Evolutionary conservation across 2,797 vertebrate species (phyloP).

Genomic region (Cynopterus sphinx): DNA sequence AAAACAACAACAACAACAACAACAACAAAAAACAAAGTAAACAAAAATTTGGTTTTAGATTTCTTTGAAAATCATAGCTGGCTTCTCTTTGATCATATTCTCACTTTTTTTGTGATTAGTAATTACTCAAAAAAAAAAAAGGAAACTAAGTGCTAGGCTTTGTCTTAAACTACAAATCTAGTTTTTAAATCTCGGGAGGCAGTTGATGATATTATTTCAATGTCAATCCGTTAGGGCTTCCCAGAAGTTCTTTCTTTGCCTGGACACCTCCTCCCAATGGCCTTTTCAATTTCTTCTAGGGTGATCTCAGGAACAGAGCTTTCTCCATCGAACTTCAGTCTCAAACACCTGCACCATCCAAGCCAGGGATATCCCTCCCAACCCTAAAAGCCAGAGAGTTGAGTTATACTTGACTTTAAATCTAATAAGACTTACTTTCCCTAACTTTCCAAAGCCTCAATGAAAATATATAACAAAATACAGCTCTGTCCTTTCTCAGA

Average conservation of each 20-base stretch:
- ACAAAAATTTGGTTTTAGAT: background rate
- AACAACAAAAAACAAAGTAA: background rate
- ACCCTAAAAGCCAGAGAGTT: rapidly evolving
- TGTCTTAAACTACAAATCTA: background rate
- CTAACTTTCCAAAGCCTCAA: background rate
- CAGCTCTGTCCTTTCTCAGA: background rate
- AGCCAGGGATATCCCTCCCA: background rate
- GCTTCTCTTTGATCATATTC: background rate
- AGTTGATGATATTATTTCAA: background rate
- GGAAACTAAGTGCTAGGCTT: background rate
- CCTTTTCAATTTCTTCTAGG: background rate
- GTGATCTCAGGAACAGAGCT: background rate
- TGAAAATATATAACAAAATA: background rate
- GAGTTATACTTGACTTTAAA: background rate
- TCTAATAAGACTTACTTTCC: background rate
- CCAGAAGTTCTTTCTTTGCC: background rate
- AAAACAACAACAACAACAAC: too few species aligned
- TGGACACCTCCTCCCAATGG: background rate
- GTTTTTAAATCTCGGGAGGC: background rate
- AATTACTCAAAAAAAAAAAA: background rate
- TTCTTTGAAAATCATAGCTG: background rate
- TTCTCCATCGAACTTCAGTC: background rate
- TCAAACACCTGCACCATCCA: background rate
- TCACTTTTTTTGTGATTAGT: background rate
- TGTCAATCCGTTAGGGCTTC: rapidly evolving